Percentiles rank a stretch among this genome's conserved stretches.
phyloP scores from a whole-genome alignment of 2,888 invertebrate species.

The Villa cingulata region DNA sequence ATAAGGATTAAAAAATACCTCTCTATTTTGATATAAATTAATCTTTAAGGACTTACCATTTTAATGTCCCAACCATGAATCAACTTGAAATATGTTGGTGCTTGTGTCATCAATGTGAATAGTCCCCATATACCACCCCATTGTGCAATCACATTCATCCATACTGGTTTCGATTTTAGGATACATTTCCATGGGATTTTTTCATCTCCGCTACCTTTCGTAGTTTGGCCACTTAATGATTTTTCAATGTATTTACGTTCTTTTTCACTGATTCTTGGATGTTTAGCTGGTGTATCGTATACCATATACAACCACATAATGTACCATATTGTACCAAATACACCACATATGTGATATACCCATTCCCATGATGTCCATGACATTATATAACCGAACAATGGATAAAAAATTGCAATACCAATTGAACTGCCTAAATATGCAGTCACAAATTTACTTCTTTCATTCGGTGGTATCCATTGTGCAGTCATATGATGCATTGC shows the following conservation, averaged over 20 bases:
- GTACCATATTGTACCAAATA: slow-evolving; percentile 51
- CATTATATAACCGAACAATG: slow-evolving; percentile 54
- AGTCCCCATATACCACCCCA: slow-evolving; percentile 56
- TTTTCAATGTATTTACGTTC: slow-evolving; percentile 47
- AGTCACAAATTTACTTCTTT: slow-evolving; percentile 57
- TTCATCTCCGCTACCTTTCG: slow-evolving; percentile 22
- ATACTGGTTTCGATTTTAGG: slow-evolving; percentile 45
- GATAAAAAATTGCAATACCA: slow-evolving; percentile 53
- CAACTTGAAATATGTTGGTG: slow-evolving; percentile 54
- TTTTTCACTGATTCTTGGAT: slow-evolving; percentile 46
- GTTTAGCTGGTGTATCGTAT: slow-evolving; percentile 48
- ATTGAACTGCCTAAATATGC: slow-evolving; percentile 51
- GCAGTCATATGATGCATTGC: slow-evolving; percentile 67
- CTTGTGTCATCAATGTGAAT: slow-evolving; percentile 54
- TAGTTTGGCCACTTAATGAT: slow-evolving; percentile 37
- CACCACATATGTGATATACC: slow-evolving; percentile 52
- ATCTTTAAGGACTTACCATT: slow-evolving; percentile 44
- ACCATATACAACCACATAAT: slow-evolving; percentile 47
- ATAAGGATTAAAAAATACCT: background rate
- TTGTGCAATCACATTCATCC: slow-evolving; percentile 50
- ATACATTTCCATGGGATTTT: slow-evolving; percentile 50
- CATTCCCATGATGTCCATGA: slow-evolving; percentile 54
- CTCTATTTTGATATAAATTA: background rate
- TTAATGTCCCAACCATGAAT: slow-evolving; percentile 55
- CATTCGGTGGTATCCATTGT: slow-evolving; percentile 69